Evolutionary conservation across 1,140 invertebrate genomes (phyloP).

Genomic region (Anadara kagoshimensis): DNA sequence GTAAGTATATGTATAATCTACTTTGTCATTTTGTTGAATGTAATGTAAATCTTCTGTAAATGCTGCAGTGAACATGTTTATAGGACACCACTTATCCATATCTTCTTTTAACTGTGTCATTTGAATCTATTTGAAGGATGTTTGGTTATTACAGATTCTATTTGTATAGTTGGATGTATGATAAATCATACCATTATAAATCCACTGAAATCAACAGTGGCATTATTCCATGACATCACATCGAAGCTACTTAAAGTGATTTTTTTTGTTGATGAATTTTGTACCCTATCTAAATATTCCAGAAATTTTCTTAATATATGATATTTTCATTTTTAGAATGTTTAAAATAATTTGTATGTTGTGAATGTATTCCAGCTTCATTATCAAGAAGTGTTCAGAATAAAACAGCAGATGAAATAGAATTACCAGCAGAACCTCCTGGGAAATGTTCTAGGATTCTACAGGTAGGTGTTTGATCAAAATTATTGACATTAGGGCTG

Average conservation of each 20-base stretch:
- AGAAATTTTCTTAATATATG: not conserved
- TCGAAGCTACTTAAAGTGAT: too few species aligned
- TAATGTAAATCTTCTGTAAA: not conserved
- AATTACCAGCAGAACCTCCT: conserved; percentile 88
- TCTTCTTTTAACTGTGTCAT: not conserved
- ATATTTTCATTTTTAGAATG: too few species aligned
- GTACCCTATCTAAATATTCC: not conserved
- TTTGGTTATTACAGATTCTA: too few species aligned
- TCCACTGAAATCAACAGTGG: too few species aligned
- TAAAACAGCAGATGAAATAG: conserved; percentile 74
- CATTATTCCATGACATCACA: too few species aligned
- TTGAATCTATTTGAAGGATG: not conserved
- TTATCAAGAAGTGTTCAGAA: conserved; percentile 58
- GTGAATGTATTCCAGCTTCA: conserved; percentile 49
- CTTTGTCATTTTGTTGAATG: not conserved
- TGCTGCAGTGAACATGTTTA: too few species aligned
- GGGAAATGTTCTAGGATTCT: conserved; percentile 82
- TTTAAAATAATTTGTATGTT: not conserved
- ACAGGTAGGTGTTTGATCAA: conserved; percentile 52
- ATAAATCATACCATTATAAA: too few species aligned
- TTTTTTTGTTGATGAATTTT: not conserved
- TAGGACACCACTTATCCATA: not conserved
- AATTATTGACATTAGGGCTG: too few species aligned
- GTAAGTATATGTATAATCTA: conserved; percentile 39
- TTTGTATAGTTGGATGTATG: too few species aligned